phyloP scores from a whole-genome alignment of 1,140 invertebrate genomes.

The Probaryconus sp. region DNA sequence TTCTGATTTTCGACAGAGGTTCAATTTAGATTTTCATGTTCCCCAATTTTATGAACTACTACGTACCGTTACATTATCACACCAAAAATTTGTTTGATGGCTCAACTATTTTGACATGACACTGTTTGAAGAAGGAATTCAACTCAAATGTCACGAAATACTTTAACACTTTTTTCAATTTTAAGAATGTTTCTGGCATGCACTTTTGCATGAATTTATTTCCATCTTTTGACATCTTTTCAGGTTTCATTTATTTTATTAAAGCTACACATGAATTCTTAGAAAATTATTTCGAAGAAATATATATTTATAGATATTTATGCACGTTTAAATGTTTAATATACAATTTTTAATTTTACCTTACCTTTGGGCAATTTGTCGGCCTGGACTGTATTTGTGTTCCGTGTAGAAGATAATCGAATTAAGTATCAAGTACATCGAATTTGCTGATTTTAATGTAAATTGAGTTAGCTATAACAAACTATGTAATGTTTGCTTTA shows the following conservation, averaged over 20 bases:
- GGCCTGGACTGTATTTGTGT: too few species aligned
- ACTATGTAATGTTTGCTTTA: constrained; percentile 21
- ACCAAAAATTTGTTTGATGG: constrained; percentile 1
- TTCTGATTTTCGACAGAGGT: constrained; percentile 36
- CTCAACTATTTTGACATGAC: too few species aligned
- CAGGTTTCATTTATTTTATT: too few species aligned
- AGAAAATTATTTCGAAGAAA: too few species aligned
- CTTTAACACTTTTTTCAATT: constrained; percentile 4
- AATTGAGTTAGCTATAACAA: constrained; percentile 26
- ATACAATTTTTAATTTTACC: constrained; percentile 6
- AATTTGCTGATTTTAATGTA: constrained; percentile 24
- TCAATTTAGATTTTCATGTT: constrained; percentile 17
- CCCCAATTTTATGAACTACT: constrained; percentile 19
- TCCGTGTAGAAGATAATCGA: constrained; percentile 1
- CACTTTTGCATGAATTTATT: too few species aligned
- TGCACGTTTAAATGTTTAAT: too few species aligned
- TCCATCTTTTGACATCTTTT: too few species aligned
- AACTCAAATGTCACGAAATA: too few species aligned
- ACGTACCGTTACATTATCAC: constrained; percentile 16
- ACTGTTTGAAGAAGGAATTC: too few species aligned
- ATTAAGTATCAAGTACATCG: constrained; percentile 18
- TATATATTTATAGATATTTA: too few species aligned
- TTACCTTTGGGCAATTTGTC: constrained; percentile 10
- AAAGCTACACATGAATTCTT: too few species aligned
- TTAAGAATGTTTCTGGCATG: too few species aligned